Percentiles rank a stretch among this genome's conserved stretches.
Conservation (phyloP, 1,140 invertebrate genomes). For the Wasmannia auropunctata region DNA sequence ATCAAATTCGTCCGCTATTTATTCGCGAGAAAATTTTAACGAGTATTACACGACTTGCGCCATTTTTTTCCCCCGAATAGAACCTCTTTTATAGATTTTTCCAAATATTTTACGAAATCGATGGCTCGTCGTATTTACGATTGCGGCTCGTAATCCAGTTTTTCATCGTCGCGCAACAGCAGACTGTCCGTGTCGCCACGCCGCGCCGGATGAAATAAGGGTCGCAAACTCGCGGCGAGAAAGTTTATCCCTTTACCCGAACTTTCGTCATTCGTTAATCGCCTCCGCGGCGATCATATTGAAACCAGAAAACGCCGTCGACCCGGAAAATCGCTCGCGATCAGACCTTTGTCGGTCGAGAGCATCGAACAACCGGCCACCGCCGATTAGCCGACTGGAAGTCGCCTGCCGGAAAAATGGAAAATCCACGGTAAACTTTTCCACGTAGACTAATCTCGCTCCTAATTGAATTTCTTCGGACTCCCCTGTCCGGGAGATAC, state of each 20-base stretch:
- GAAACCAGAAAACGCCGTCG: conserved; percentile 8
- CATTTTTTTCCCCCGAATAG: background rate
- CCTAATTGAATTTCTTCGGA: conserved; percentile 73
- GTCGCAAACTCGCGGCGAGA: conserved; percentile 2
- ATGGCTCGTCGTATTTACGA: conserved; percentile 8
- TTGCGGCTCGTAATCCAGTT: conserved; percentile 10
- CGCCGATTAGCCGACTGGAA: background rate
- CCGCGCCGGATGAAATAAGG: background rate
- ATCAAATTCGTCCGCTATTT: background rate
- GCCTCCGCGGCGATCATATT: conserved; percentile 24
- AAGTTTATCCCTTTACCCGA: conserved; percentile 38
- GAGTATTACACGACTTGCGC: background rate
- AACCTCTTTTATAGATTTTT: background rate
- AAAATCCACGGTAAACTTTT: conserved; percentile 66
- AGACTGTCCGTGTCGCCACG: conserved; percentile 1
- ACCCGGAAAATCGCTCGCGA: conserved; percentile 49
- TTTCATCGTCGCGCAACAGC: conserved; percentile 7
- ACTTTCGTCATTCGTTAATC: conserved; percentile 62
- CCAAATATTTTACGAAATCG: background rate
- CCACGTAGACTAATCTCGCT: conserved; percentile 62
- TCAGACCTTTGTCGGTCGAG: background rate
- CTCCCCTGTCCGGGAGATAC: background rate
- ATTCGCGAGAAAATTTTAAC: background rate
- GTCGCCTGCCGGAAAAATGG: conserved; percentile 8
- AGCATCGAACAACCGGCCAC: background rate